Evolutionary conservation across 2,113 vertebrate species (phyloP), one percentile per base, ranked within the genome.

Genomic region (Gallinago jamesoni): DNA sequence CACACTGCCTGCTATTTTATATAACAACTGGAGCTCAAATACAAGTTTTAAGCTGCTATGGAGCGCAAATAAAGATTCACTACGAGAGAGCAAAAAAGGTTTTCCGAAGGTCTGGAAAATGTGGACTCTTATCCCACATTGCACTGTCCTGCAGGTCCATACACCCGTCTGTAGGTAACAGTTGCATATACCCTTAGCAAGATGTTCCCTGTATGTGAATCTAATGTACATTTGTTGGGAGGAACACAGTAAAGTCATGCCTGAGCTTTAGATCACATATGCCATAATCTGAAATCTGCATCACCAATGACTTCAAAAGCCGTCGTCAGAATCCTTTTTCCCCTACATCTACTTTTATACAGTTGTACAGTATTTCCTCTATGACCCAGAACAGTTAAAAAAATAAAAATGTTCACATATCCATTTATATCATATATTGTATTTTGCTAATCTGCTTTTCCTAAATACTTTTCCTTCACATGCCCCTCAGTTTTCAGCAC

Each of bases 241-340:
- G 57, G 14, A 87, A 25, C 23, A 50, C 0, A 4, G 13, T 70
- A 9, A 69, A 70, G 28, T 67, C 18, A 87, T 21, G 20, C 25
- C 12, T 63, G 53, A 87, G 17, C 18, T 89, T 91, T 60, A 55
- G 37, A 59, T 59, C 23, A 27, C 3, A 0, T 47, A 23, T 21
- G 43, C 14, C 18, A 48, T 50, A 47, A 55, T 12, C 20, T 70
- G 19, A 81, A 89, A 87, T 67, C 37, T 77, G 25, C 7, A 33
- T 60, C 43, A 72, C 35, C 39, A 25, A n/a, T 39, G 22, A 78
- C 56, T 78, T 83, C 23, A 50, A 89, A 85, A 80, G 2, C 7
- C 12, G 35, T 24, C 0, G 0, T 17, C 10, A 55, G 62, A 75
- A 72, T 41, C 16, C 7, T 81, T 73, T 52, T 6, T 10, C 4